Evolutionary conservation across 2,888 invertebrate species (phyloP), one percentile per base, ranked within the genome.

Genomic region (Pyrochroa serraticornis): DNA sequence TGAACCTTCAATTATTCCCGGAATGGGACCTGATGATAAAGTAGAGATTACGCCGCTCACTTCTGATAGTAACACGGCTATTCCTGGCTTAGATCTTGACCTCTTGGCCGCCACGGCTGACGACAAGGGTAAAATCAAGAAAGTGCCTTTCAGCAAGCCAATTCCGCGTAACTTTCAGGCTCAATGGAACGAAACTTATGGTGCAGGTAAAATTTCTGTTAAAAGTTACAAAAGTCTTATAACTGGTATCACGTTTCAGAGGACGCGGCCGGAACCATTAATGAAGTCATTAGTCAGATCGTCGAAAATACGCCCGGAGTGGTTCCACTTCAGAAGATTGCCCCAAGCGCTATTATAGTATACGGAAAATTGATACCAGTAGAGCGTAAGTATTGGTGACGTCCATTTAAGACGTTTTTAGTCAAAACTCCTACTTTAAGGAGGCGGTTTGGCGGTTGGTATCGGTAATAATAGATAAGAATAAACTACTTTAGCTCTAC

Each of bases 1-100:
- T 70, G 92, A 93, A 76, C 88, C 90, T 51, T 86, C 91, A 1
- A 82, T 89, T 14, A 93, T 96, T 75, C 97, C 96, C 62, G 98
- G 97, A 47, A 97, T 98, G 96, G 98, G 97, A n/a, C 92, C 97
- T 14, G 97, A 97, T 79, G 95, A 96, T 75, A 92, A 92, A 77
- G 90, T 95, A 0, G 91, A 92, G 73, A 84, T 87, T 75, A 86
- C 87, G 46, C 82, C 87, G 48, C 90, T 93, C 47, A 92, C 92
- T 34, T 81, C 92, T 41, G 94, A 94, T 77, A 85, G 91, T 71
- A 90, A 91, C 73, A 85, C 75, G 36, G 83, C 87, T 51, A 95
- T 95, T 78, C 95, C 95, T 44, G 95, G 95, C 37, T 81, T 95
- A 53, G 95, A 95, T 79, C 84, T 94, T 71, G 92, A 93, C 74